Conservation (phyloP, 2,888 invertebrate species). For the Tenthredo mesomela region DNA sequence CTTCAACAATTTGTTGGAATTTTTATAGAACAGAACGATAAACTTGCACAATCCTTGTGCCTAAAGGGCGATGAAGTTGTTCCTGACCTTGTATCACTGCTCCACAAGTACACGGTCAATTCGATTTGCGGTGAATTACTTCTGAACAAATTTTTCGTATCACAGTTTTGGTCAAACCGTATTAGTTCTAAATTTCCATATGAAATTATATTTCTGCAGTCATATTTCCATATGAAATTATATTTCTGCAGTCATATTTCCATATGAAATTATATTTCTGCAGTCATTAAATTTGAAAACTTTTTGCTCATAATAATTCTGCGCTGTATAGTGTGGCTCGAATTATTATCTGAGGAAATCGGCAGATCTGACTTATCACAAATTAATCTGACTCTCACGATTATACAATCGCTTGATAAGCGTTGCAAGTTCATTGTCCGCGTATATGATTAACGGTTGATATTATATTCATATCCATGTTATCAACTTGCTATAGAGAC, state of each 20-base stretch:
- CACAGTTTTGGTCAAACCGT: too few relatives aligned
- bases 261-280: too few relatives aligned
- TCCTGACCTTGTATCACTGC: slow-evolving; percentile 80
- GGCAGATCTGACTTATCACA: too few relatives aligned
- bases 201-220: too few relatives aligned
- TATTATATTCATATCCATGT: background rate
- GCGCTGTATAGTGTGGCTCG: too few relatives aligned
- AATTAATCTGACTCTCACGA: background rate
- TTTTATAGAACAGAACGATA: slow-evolving; percentile 77
- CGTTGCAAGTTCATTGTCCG: background rate
- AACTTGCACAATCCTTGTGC: slow-evolving; percentile 70
- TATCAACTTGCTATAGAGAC: slow-evolving; percentile 78
- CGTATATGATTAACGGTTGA: background rate
- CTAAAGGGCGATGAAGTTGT: slow-evolving; percentile 64
- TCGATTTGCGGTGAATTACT: slow-evolving; percentile 83
- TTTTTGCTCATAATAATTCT: too few relatives aligned
- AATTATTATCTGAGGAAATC: too few relatives aligned
- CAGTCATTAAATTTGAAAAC: too few relatives aligned
- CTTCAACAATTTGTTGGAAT: slow-evolving; percentile 77
- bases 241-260: too few relatives aligned
- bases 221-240: too few relatives aligned
- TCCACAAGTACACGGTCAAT: slow-evolving; percentile 83
- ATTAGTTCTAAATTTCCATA: too few relatives aligned
- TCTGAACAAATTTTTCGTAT: background rate
- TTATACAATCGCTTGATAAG: background rate